These are phyloP conservation scores for Drosophila niveifrons DNA, from an alignment of 2,888 invertebrate genomes.

Conservation along the genomic window DNA sequence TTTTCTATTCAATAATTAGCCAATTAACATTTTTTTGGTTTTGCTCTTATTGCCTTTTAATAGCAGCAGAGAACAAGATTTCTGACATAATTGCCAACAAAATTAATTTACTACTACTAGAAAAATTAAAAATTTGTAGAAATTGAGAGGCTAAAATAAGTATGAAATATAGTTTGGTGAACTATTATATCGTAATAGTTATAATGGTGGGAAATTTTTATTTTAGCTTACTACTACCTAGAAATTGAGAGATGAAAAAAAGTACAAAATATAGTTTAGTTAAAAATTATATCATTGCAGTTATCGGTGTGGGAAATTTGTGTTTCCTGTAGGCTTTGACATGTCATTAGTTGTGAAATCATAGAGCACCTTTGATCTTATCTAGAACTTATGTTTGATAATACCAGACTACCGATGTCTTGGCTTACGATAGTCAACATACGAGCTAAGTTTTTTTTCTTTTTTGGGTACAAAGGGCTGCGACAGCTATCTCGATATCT, in stretches of 20 bases:
- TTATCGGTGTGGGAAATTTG: not conserved
- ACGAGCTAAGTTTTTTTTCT: conserved; percentile 18
- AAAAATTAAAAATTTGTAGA: too few species aligned
- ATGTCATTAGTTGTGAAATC: conserved; percentile 41
- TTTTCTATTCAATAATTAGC: not conserved
- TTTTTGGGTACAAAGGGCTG: conserved; percentile 50
- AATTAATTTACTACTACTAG: not conserved
- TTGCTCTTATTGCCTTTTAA: conserved; percentile 1
- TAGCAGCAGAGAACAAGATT: not conserved
- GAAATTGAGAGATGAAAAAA: not conserved
- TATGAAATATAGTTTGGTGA: not conserved
- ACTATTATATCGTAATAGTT: conserved; percentile 1
- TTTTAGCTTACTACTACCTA: not conserved
- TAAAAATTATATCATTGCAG: conserved; percentile 2
- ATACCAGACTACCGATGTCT: conserved; percentile 38
- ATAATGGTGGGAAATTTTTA: not conserved
- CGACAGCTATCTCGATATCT: conserved; percentile 31
- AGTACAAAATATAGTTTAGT: not conserved
- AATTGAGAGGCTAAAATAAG: not conserved
- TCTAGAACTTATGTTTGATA: conserved; percentile 39
- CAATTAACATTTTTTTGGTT: not conserved
- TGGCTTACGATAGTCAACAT: conserved; percentile 36
- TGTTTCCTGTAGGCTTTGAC: conserved; percentile 9
- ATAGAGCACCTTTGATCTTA: conserved; percentile 26
- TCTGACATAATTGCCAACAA: not conserved